These are phyloP conservation scores for Rhagonycha lutea DNA, from an alignment of 2,888 invertebrate genomes.

Conservation along the genomic window DNA sequence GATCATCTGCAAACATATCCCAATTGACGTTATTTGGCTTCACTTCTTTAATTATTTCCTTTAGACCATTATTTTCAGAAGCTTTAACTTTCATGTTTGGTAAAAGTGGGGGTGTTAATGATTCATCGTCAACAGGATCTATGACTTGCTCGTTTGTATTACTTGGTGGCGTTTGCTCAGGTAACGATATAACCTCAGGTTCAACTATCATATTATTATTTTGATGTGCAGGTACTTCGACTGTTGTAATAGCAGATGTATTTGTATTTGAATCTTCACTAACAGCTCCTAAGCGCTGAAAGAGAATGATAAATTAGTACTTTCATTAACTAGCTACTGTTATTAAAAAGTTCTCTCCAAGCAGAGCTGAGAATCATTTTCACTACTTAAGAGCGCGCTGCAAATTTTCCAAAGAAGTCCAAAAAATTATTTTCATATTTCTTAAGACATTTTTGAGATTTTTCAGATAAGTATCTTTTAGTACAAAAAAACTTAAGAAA, in stretches of 20 bases:
- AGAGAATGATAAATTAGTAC: slow-evolving; percentile 5
- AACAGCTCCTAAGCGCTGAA: slow-evolving; percentile 60
- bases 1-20: slow-evolving; percentile 95
- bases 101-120: slow-evolving; percentile 52
- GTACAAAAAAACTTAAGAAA: too few relatives aligned
- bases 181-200: slow-evolving; percentile 18
- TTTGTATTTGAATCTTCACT: slow-evolving; percentile 62
- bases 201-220: slow-evolving; percentile 39
- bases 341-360: too few relatives aligned
- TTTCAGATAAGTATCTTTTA: too few relatives aligned
- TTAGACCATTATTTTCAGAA: slow-evolving; percentile 40
- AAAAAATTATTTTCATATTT: too few relatives aligned
- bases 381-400: too few relatives aligned
- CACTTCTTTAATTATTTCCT: slow-evolving; percentile 49
- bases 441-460: too few relatives aligned
- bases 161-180: slow-evolving; percentile 16
- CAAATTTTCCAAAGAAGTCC: too few relatives aligned
- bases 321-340: neutral
- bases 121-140: slow-evolving; percentile 43
- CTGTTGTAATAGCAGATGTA: slow-evolving; percentile 41
- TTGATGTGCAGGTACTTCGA: slow-evolving; percentile 48
- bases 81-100: slow-evolving; percentile 50
- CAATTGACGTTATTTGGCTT: slow-evolving; percentile 67
- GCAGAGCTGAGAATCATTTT: too few relatives aligned
- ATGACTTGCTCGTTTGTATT: slow-evolving; percentile 1